A percentile compares a stretch with the other conserved stretches of the same genome.
Conservation (phyloP, 2,113 vertebrate genomes). For the Tyrannus savana region DNA sequence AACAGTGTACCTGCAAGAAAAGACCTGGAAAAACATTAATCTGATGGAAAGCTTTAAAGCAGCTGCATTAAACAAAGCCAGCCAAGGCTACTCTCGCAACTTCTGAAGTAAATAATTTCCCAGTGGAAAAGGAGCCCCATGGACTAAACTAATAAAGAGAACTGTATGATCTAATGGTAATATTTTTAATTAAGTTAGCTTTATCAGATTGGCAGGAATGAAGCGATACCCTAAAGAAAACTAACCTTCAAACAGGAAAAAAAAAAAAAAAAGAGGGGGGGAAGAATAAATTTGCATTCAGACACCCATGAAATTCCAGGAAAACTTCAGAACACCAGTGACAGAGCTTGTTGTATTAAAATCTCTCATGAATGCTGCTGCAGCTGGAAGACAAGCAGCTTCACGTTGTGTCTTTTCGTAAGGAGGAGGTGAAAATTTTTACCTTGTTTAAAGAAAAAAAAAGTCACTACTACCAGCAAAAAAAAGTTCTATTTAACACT, state of each 20-base stretch:
- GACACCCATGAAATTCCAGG: conserved; percentile 23
- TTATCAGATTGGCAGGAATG: conserved; percentile 63
- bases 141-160: conserved; percentile 63
- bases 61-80: conserved; percentile 56
- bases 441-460: neutral
- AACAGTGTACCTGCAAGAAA: conserved; percentile 57
- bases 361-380: neutral
- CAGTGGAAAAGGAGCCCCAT: conserved; percentile 42
- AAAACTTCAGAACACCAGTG: neutral
- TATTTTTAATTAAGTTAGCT: conserved; percentile 70
- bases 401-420: neutral
- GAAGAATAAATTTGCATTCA: conserved; percentile 14
- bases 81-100: conserved; percentile 29
- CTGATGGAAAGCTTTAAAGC: conserved; percentile 58
- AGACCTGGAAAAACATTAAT: conserved; percentile 51
- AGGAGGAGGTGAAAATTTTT: neutral
- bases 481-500: neutral
- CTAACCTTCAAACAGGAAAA: conserved; percentile 41
- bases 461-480: neutral
- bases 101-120: conserved; percentile 69
- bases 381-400: neutral
- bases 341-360: neutral
- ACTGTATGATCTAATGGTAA: conserved; percentile 67
- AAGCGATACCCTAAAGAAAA: conserved; percentile 62
- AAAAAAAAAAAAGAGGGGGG: neutral